Evolutionary conservation across 2,888 invertebrate species (phyloP), one percentile per base, ranked within the genome.

Genomic region (Melikaiella ostensackeni): DNA sequence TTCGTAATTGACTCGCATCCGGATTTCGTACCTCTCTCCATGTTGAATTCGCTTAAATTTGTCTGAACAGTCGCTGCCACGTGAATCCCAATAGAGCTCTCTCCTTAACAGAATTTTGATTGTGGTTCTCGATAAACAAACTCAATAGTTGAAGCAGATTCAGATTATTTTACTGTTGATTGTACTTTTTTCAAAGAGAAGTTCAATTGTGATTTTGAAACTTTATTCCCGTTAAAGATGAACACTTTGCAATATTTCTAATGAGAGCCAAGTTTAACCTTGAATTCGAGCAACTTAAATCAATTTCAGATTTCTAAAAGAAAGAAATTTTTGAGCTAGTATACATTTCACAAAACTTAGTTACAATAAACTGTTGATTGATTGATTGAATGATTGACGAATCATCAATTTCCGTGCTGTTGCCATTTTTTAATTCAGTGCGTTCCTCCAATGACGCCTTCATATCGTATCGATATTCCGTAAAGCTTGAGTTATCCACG

Each of bases 1-100:
- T 66, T 66, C 66, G 66, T 66, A 66, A 66, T 66, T 66, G 27
- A 66, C 66, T 66, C 21, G 27, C 66, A 42, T 66, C 66, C 66
- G 24, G 27, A 9, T 66, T 50, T 46, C 19, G 27, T 61, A 61
- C 30, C 66, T 46, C 66, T 66, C 66, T 66, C 42, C 42, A 38
- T 46, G 42, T 42, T 66, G 42, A 66, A 66, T 42, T 66, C 42
- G 46, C 46, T 66, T 66, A 66, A 66, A 66, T 66, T 66, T 66
- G 42, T 66, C 66, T 46, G 27, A 66, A 66, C 42, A 66, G 46
- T 66, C 42, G 42, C 66, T 66, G 66, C 19, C 46, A 46, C 19
- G 27, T 19, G 42, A 66, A 66, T 66, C 19, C 27, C 66, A 66
- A 66, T 42, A 24, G 42, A 24, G n/a, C 50, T 50, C n/a, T 50